Conservation (phyloP, 2,113 vertebrate genomes). For the Clarias macrocephalus region DNA sequence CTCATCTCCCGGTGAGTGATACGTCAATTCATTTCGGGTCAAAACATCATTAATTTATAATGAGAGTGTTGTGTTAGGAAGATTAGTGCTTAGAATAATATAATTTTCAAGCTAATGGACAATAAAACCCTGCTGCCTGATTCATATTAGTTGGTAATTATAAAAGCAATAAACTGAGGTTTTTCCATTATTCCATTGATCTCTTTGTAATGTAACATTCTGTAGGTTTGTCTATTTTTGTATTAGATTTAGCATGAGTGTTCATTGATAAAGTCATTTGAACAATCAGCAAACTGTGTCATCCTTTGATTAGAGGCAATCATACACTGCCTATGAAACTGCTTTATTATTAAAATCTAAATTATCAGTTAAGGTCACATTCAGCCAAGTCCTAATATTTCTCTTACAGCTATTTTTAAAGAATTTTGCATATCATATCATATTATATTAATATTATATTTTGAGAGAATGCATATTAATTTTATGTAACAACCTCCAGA, state of each 20-base stretch:
- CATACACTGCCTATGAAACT: neutral
- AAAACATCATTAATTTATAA: slow-evolving; percentile 24
- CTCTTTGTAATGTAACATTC: neutral
- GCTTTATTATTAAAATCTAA: neutral
- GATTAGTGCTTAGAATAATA: neutral
- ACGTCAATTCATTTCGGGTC: slow-evolving; percentile 6
- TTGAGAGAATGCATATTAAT: neutral
- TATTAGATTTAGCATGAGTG: neutral
- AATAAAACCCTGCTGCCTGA: neutral
- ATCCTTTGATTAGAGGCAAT: neutral
- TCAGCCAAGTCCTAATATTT: neutral
- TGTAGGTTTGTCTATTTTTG: neutral
- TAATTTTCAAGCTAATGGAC: slow-evolving; percentile 9
- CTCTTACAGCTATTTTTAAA: neutral
- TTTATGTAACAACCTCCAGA: neutral
- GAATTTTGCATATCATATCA: too few species aligned
- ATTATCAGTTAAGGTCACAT: neutral
- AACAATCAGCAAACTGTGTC: neutral
- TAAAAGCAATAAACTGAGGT: neutral
- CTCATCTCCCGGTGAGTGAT: neutral
- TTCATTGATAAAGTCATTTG: neutral
- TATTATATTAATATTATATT: too few species aligned
- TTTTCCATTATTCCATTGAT: neutral
- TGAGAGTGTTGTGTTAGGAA: neutral
- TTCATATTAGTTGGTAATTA: neutral